Base-by-base conservation (phyloP, 2,113 vertebrate species). In the Tretioscincus oriximinensis region DNA sequence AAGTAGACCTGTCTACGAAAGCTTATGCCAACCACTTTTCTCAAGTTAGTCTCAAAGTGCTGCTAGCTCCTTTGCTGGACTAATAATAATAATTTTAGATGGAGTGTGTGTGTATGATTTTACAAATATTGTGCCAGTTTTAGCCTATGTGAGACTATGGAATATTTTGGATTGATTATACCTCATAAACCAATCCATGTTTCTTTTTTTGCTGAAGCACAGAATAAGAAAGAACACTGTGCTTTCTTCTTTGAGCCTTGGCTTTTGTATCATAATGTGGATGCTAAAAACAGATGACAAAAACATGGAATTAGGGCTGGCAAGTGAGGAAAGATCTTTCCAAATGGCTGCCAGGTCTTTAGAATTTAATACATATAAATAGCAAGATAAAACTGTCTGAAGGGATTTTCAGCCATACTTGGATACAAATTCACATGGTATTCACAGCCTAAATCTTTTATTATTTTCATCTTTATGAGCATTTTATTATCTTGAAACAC, bases 201-300 rank as follows among this genome's bases (percentile, higher is more conserved):
- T 87, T 86, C 78, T 84, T 76, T 81, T 90, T 88, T 79, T 87
- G 20, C 81, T 90, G 16, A 68, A 69, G 80, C 86, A 83, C 77
- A 92, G 73, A 20, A 0, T 76, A 90, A 79, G n/a, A 35, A 54
- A 80, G 75, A 78, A 81, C 45, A 76, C 24, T 76, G 41, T 85
- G 78, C 90, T 91, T 93, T 86, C 86, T 87, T 1, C 77, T 80
- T 73, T 0, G 91, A 87, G 88, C 84, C 79, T 92, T 92, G 90
- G 92, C 91, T 92, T 87, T 82, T 89, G 64, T 87, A 88, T 90
- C 84, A 93, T 92, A 91, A 91, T 93, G 93, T 93, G 86, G 87
- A 89, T 85, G 74, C 81, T 81, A 80, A 84, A 87, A 74, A 81
- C 85, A 89, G 83, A 88, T 90, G 84, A 82, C 84, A 84, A 88